phyloP scores from a whole-genome alignment of 2,797 vertebrate species.

The Echeneis naucrates region DNA sequence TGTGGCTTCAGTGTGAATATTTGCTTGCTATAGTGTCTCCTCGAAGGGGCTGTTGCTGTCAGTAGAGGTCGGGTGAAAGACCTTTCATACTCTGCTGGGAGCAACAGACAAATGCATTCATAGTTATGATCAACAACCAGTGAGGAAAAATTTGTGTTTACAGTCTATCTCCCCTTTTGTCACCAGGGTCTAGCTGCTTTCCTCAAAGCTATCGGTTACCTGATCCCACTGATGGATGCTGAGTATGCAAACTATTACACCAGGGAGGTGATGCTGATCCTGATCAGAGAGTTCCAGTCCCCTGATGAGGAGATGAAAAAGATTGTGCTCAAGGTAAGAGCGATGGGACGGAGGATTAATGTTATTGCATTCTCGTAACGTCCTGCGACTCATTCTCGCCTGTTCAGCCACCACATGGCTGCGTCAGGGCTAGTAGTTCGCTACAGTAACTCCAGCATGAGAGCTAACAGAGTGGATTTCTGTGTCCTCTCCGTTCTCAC shows the following conservation, averaged over 20 bases:
- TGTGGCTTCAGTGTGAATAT: constrained; percentile 64
- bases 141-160: background rate
- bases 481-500: constrained; percentile 59
- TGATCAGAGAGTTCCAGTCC: constrained; percentile 99
- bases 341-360: rapidly evolving
- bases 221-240: constrained; percentile 98
- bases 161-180: background rate
- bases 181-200: constrained; percentile 96
- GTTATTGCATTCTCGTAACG: background rate
- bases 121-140: no score
- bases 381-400: constrained; percentile 70
- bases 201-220: constrained; percentile 98
- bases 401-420: constrained; percentile 55
- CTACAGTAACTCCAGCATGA: constrained; percentile 66
- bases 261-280: constrained; percentile 99
- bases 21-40: constrained; percentile 61
- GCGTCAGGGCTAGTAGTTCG: constrained; percentile 65
- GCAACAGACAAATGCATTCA: constrained; percentile 36
- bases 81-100: constrained; percentile 33
- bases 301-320: constrained; percentile 99
- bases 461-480: constrained; percentile 48
- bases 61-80: constrained; percentile 42
- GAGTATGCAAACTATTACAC: constrained; percentile 99
- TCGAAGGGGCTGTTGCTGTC: constrained; percentile 49
- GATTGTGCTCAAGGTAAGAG: constrained; percentile 95